These are phyloP conservation scores for Ferdinandea cuprea DNA, from an alignment of 2,888 invertebrate genomes.

Conservation along the genomic window DNA sequence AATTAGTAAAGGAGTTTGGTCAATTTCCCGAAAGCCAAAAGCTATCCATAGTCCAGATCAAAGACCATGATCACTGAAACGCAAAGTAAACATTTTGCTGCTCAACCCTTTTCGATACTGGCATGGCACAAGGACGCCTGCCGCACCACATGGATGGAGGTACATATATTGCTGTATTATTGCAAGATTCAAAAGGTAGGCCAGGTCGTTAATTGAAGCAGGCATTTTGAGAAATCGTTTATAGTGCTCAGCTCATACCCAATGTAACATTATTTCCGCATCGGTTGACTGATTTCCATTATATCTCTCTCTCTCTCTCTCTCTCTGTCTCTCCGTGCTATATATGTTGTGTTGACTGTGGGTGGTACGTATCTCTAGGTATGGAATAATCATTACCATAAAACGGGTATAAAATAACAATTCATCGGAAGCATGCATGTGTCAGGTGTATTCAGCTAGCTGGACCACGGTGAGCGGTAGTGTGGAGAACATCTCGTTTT, in stretches of 20 bases:
- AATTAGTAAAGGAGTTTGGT: slow-evolving; percentile 72
- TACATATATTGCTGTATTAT: slow-evolving; percentile 35
- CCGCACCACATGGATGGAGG: background rate
- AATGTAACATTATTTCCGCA: slow-evolving; percentile 65
- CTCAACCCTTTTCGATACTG: slow-evolving; percentile 36
- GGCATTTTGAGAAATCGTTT: slow-evolving; percentile 72
- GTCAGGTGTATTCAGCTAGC: slow-evolving; percentile 62
- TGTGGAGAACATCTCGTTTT: slow-evolving; percentile 36
- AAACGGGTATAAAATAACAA: slow-evolving; percentile 66
- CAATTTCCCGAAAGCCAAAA: slow-evolving; percentile 67
- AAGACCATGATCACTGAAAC: slow-evolving; percentile 70
- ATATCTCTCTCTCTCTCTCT: too few relatives aligned
- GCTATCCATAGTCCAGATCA: slow-evolving; percentile 47
- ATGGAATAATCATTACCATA: slow-evolving; percentile 42
- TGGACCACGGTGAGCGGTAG: slow-evolving; percentile 17
- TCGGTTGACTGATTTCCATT: slow-evolving; percentile 69
- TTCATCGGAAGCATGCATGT: slow-evolving; percentile 67
- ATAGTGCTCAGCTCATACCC: slow-evolving; percentile 47
- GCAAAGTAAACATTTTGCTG: slow-evolving; percentile 66
- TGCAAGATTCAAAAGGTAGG: slow-evolving; percentile 57
- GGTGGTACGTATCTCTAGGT: background rate
- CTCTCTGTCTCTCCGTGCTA: too few relatives aligned
- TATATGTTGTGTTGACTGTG: background rate
- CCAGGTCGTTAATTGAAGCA: slow-evolving; percentile 70
- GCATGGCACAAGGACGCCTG: background rate